Evolutionary conservation across 2,888 invertebrate species (phyloP), one percentile per base, ranked within the genome.

Genomic region (Chrysodeixis includens): DNA sequence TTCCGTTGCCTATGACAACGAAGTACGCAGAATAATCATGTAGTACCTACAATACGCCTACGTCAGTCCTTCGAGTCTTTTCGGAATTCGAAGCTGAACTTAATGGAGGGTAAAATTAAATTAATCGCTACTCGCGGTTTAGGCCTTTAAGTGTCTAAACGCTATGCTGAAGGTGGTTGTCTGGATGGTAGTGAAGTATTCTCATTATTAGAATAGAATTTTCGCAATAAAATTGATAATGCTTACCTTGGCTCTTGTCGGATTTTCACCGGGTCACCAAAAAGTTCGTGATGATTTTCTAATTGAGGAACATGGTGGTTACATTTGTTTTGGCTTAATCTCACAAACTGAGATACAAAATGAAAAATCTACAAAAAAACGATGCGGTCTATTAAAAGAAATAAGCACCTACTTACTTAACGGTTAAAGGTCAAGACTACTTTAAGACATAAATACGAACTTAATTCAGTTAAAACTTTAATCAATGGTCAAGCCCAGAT

Each of bases 401-500:
- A 30, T 40, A 5, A 6, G 16, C 9, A 4, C 14, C 8, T 9
- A 8, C 46, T 18, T 9, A 49, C 5, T 4, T 26, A 16, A 18
- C 46, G 14, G n/a, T 16, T 1, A 26, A 26, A 52, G 6, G 14
- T 52, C 26, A 52, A 52, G 26, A 26, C 14, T 51, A 4, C 20
- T 14, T 51, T 12, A 3, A 18, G 18, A 2, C 9, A 44, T 14
- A 6, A 30, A 8, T 5, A 30, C 7, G 18, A 20, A 57, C 22
- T n/a, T 62, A 18, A 3, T 10, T n/a, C 40, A 69, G 56, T 7
- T 12, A 30, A 16, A 26, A 14, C 52, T 52, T 16, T 53, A 32
- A 26, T 26, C 26, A 26, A 26, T 52, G 20, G 9, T 32, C 56
- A 62, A 67, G 32, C 46, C 54, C 8, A 64, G 60, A 65, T 74